Evolutionary conservation across 2,888 invertebrate species (phyloP).

Genomic region (Candidula unifasciata): DNA sequence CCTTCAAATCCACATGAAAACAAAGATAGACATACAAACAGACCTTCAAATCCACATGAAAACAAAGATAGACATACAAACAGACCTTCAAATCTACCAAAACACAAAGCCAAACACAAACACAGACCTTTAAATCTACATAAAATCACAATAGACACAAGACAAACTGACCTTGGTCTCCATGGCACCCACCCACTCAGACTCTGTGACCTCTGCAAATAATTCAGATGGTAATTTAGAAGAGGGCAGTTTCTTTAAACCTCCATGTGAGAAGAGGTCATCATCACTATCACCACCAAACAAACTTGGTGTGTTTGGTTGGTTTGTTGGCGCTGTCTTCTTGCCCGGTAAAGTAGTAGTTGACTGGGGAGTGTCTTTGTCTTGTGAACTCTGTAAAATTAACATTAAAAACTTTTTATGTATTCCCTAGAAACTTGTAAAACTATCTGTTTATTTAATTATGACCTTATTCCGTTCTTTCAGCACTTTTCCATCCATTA

Average conservation of each 20-base stretch:
- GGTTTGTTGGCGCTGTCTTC: neutral
- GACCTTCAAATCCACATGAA: neutral
- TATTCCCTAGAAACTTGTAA: neutral
- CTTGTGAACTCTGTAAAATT: neutral
- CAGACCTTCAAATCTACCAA: neutral
- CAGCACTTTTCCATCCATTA: no score
- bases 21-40: no score
- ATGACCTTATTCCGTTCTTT: no score
- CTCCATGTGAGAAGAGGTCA: slow-evolving; percentile 59
- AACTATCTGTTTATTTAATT: no score
- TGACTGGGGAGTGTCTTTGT: neutral
- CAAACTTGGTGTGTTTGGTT: slow-evolving; percentile 48
- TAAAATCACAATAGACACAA: neutral
- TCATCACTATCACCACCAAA: slow-evolving; percentile 53
- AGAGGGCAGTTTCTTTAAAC: slow-evolving; percentile 46
- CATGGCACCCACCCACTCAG: slow-evolving; percentile 37
- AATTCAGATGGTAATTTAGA: slow-evolving; percentile 37
- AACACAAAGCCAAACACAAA: neutral
- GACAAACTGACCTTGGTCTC: slow-evolving; percentile 31
- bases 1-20: no score
- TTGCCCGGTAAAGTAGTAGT: neutral
- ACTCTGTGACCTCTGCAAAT: slow-evolving; percentile 14
- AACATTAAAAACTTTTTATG: neutral
- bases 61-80: neutral
- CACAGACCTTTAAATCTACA: neutral